Conservation (phyloP, 2,797 vertebrate species). For the Chrysocyon brachyurus region DNA sequence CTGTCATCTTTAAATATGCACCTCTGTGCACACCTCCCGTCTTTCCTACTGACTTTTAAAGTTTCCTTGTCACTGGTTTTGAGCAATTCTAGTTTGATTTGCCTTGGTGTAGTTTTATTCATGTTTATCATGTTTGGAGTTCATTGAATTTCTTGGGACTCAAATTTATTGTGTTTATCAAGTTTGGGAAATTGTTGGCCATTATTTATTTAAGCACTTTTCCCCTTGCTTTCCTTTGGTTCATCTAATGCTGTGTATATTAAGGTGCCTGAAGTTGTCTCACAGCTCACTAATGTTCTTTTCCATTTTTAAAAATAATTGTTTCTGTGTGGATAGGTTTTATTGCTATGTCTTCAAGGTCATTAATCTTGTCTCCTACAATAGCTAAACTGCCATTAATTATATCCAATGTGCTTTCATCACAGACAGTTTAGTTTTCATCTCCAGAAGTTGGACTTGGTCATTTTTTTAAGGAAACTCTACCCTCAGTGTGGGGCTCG, state of each 20-base stretch:
- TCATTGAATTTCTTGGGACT: not conserved
- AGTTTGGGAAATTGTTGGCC: not conserved
- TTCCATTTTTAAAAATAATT: not conserved
- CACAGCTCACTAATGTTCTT: not conserved
- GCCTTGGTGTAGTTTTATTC: not conserved
- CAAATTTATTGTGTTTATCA: not conserved
- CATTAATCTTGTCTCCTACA: not conserved
- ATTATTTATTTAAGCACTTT: not conserved
- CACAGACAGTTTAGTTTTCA: not conserved
- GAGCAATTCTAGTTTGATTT: not conserved
- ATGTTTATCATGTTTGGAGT: not conserved
- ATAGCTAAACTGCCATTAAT: not conserved
- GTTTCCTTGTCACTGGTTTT: not conserved
- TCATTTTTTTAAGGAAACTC: not conserved
- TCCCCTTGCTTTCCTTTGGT: not conserved
- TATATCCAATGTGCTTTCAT: not conserved
- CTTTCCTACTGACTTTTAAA: not conserved
- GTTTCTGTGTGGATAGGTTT: not conserved
- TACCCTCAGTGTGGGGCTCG: not conserved
- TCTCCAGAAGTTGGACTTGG: not conserved
- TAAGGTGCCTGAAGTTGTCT: not conserved
- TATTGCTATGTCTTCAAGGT: not conserved
- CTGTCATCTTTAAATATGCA: not conserved
- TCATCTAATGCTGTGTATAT: not conserved
- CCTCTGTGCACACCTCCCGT: not conserved